Evolutionary conservation across 2,113 vertebrate species (phyloP).

Genomic region (Typhlomys cinereus): DNA sequence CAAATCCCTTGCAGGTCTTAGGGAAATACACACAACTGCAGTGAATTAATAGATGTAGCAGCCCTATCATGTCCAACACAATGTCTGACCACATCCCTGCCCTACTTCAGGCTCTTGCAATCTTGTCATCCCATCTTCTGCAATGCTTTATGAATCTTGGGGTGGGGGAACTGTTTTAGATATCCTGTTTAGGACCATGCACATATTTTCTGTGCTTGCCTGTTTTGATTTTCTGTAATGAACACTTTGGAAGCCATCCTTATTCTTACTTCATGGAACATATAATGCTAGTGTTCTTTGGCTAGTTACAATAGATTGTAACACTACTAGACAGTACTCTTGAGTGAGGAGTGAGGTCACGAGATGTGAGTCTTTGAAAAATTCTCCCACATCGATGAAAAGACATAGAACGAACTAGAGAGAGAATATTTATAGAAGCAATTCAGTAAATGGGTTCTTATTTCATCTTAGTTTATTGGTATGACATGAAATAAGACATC

Average conservation of each 20-base stretch:
- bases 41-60: too few relatives aligned
- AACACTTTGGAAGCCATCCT: slow-evolving; percentile 3
- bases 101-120: too few relatives aligned
- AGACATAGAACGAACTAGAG: neutral
- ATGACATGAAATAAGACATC: neutral
- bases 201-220: too few relatives aligned
- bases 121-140: too few relatives aligned
- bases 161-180: too few relatives aligned
- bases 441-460: neutral
- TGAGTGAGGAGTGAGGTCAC: neutral
- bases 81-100: too few relatives aligned
- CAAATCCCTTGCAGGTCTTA: too few relatives aligned
- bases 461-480: neutral
- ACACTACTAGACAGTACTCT: neutral
- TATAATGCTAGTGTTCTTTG: neutral
- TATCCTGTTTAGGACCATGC: too few relatives aligned
- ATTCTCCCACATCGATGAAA: neutral
- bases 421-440: neutral
- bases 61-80: too few relatives aligned
- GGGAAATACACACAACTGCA: too few relatives aligned
- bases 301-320: neutral
- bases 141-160: too few relatives aligned
- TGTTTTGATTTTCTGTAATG: too few relatives aligned
- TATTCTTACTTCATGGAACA: neutral
- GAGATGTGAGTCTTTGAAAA: neutral